Conservation (phyloP, 2,888 invertebrate species). For the Criorhina ranunculi region DNA sequence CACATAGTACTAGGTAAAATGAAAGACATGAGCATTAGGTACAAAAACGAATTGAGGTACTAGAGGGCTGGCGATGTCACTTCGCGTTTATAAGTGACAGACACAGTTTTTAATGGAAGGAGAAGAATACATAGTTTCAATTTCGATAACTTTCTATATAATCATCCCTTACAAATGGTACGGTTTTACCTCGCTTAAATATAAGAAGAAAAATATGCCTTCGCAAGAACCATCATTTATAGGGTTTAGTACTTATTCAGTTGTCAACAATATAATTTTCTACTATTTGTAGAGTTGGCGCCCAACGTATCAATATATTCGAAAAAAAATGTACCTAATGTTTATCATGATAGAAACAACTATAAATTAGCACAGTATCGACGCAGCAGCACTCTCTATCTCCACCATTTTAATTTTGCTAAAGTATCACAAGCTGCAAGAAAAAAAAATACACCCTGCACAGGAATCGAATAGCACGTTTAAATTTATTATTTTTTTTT, state of each 20-base stretch:
- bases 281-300: too few relatives aligned
- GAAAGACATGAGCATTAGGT: constrained; percentile 47
- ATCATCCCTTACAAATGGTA: too few relatives aligned
- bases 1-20: constrained; percentile 1
- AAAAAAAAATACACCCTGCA: constrained; percentile 20
- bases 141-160: too few relatives aligned
- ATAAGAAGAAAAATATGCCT: too few relatives aligned
- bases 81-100: too few relatives aligned
- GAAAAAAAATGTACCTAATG: constrained; percentile 40
- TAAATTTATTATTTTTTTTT: not conserved
- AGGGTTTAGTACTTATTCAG: too few relatives aligned
- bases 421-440: constrained; percentile 21
- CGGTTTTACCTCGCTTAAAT: too few relatives aligned
- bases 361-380: not conserved
- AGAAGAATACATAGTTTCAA: too few relatives aligned
- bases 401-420: constrained; percentile 16
- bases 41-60: not conserved
- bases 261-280: too few relatives aligned
- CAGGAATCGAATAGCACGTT: constrained; percentile 24
- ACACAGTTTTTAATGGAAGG: too few relatives aligned
- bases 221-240: too few relatives aligned
- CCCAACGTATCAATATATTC: not conserved
- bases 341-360: constrained; percentile 7
- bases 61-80: too few relatives aligned
- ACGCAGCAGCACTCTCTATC: constrained; percentile 7